Evolutionary conservation across 2,888 invertebrate genomes (phyloP).

Genomic region (Ectemnius lituratus): DNA sequence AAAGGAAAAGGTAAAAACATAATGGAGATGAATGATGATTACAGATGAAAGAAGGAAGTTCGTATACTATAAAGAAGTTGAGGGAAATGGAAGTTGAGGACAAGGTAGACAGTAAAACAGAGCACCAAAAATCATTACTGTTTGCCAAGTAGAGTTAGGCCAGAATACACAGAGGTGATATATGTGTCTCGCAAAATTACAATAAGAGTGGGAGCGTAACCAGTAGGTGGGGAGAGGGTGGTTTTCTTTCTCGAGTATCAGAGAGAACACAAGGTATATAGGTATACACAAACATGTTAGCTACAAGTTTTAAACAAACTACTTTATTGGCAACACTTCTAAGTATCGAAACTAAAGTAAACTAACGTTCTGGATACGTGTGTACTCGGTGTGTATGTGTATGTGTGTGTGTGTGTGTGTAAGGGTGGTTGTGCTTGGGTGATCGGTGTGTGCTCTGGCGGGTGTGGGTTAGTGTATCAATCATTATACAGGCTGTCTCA

Average conservation of each 20-base stretch:
- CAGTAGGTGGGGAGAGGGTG: not conserved
- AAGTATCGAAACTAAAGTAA: slow-evolving; percentile 77
- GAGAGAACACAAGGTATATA: slow-evolving; percentile 69
- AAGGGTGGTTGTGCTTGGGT: no score
- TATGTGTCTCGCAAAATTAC: slow-evolving; percentile 18
- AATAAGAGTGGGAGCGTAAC: not conserved
- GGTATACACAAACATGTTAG: slow-evolving; percentile 77
- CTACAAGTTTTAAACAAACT: slow-evolving; percentile 77
- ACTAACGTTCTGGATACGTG: slow-evolving; percentile 64
- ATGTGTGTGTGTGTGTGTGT: slow-evolving; percentile 4
- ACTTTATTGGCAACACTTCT: slow-evolving; percentile 78
- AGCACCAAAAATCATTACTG: slow-evolving; percentile 67
- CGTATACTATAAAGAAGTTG: no score
- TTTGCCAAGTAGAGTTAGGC: slow-evolving; percentile 62
- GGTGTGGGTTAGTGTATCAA: no score
- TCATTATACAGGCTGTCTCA: no score
- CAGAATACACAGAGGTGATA: slow-evolving; percentile 32
- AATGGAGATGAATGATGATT: no score
- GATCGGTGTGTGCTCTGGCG: no score
- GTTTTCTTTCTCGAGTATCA: slow-evolving; percentile 2
- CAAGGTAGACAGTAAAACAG: slow-evolving; percentile 36
- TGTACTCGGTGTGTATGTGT: slow-evolving; percentile 22
- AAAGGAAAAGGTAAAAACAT: no score
- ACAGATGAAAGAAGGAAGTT: no score
- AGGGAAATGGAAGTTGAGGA: not conserved